Base-by-base conservation (phyloP, 2,113 vertebrate genomes). In the Nyctereutes procyonoides region DNA sequence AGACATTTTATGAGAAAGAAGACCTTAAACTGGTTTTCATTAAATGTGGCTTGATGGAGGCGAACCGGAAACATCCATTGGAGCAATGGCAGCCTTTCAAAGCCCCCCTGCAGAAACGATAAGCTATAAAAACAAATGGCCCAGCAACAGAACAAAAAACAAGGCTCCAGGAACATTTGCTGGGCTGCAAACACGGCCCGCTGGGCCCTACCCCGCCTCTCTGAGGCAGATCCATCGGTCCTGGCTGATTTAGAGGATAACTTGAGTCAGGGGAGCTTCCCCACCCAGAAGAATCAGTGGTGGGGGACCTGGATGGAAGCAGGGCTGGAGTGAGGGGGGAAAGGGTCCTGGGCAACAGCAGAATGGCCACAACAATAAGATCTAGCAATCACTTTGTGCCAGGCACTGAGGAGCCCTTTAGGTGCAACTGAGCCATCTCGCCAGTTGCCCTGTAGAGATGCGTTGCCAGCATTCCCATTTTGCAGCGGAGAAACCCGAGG, bases 91-190 rank as follows among this genome's bases (percentile, higher is more conserved):
- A 98, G 97, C 96, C 96, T 98, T 98, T 98, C 98, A 98, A 98
- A 98, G 98, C 97, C 96, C 98, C 98, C 98, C 98, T 98, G 97
- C 97, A 98, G 98, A 53, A 97, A 97, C 86, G 97, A 98, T 98
- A 98, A 98, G 98, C 98, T 98, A 98, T 98, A 98, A 98, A 98
- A 98, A 98, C 98, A 98, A 98, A 98, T 98, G 97, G 97, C 97
- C 98, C 97, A 94, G 98, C 97, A 98, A 98, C 98, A 97, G 98
- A 98, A 98, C 97, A 97, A 95, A 98, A 98, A 96, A 98, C 95
- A 97, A 98, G 97, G 58, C 97, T 98, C 90, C 90, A 53, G 96
- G 96, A 98, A 95, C 97, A 95, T 98, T 98, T 93, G 88, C 97
- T 0, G 73, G 93, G 97, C 96, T 91, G 94, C 96, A 97, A 94